Base-by-base conservation (phyloP, 2,797 vertebrate genomes). In the Spondyliosoma cantharus region DNA sequence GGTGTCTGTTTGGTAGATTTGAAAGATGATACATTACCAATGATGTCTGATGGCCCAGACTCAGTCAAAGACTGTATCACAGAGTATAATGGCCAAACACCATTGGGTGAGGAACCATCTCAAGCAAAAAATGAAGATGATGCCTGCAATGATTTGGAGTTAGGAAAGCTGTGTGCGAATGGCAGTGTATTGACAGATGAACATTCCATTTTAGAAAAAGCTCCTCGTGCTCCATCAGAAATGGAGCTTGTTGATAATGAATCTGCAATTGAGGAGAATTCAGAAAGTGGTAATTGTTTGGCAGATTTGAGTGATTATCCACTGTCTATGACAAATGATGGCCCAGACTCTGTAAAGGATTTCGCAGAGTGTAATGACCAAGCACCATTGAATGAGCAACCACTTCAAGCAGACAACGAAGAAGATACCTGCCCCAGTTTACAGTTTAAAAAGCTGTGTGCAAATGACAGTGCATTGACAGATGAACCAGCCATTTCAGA, bases 301-400 rank as follows among this genome's bases (percentile, higher is more conserved):
- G 50, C 11, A 56, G 24, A 56, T 25, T 56, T 25, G 22, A 7
- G 7, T 27, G 53, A 56, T 27, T 3, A 56, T 0, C 3, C 13
- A 56, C 43, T 64, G 43, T 16, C 59, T 63, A 42, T 58, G n/a
- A 50, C 22, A 9, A 53, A 27, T 75, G 67, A 67, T 22, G 16
- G 24, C 6, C 49, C 25, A 57, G 73, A 70, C 4, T 50, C 45
- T 3, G 15, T 50, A 60, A 66, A 75, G 20, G 37, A 81, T 17
- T 48, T 12, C 56, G 32, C 53, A 22, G 56, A 58, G 24, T 22
- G 62, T 65, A 70, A 75, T 79, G 65, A n/a, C 45, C 78, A 64
- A 72, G 54, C 54, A 67, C 59, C 77, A 70, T 59, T 66, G 43
- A 25, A 66, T 59, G 49, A 90, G 45, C 46, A 71, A 49, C 64